Evolutionary conservation across 1,140 invertebrate species (phyloP).

Genomic region (Heliconius eleuchia): DNA sequence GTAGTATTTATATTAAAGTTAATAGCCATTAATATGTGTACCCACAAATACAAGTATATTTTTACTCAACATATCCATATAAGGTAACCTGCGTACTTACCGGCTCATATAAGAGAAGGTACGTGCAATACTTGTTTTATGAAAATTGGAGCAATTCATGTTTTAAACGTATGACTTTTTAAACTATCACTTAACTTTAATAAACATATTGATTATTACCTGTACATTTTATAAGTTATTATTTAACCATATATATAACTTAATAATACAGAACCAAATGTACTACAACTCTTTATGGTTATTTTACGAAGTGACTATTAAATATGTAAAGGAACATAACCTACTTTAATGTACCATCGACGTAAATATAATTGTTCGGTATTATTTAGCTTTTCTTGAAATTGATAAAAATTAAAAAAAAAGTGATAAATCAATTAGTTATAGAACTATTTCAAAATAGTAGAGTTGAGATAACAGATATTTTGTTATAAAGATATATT

Average conservation of each 20-base stretch:
- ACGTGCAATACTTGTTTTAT: conserved; percentile 7
- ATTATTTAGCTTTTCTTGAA: neutral
- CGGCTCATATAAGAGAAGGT: neutral
- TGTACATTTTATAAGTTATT: neutral
- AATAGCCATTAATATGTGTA: conserved; percentile 21
- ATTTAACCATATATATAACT: too few species aligned
- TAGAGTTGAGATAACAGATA: neutral
- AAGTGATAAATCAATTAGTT: neutral
- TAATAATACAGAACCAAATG: neutral
- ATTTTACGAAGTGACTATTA: neutral
- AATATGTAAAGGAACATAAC: neutral
- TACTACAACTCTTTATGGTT: neutral
- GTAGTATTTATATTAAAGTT: conserved; percentile 19
- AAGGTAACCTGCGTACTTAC: neutral
- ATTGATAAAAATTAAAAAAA: neutral
- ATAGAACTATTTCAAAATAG: neutral
- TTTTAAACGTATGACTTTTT: neutral
- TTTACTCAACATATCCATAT: neutral
- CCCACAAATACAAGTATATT: neutral
- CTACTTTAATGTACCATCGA: neutral
- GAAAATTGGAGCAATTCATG: conserved; percentile 8
- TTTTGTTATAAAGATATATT: neutral
- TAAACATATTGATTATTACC: neutral
- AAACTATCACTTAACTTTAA: neutral
- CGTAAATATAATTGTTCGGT: neutral